A percentile compares a stretch with the other conserved stretches of the same genome.
phyloP scores from a whole-genome alignment of 2,797 vertebrate species.

The Apodemus agrarius region DNA sequence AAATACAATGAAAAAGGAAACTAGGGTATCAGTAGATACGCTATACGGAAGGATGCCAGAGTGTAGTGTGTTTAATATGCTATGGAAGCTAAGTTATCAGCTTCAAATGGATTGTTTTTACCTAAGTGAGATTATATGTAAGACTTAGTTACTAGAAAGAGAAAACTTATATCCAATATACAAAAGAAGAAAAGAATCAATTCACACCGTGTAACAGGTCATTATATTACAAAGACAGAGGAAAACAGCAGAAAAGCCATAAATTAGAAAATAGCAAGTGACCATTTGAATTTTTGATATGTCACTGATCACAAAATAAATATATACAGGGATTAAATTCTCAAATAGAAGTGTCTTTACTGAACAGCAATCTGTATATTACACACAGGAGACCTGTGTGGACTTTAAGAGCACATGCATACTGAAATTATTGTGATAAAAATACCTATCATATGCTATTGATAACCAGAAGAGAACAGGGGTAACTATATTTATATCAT shows the following conservation, averaged over 20 bases:
- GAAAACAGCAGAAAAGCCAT: background rate
- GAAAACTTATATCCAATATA: background rate
- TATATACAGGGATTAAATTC: background rate
- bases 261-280: background rate
- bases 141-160: background rate
- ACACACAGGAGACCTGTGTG: background rate
- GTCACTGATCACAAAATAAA: background rate
- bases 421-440: background rate
- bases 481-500: background rate
- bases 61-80: background rate
- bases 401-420: too few species aligned
- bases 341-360: background rate
- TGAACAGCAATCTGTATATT: background rate
- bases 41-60: background rate
- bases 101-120: background rate
- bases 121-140: background rate
- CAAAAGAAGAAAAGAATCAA: background rate
- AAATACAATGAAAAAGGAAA: background rate
- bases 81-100: background rate
- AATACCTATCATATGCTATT: background rate
- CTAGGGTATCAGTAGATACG: background rate
- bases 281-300: background rate
- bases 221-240: background rate
- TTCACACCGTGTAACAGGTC: background rate
- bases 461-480: background rate